phyloP scores from a whole-genome alignment of 2,888 invertebrate species.

The Siphonodentalium dalli region DNA sequence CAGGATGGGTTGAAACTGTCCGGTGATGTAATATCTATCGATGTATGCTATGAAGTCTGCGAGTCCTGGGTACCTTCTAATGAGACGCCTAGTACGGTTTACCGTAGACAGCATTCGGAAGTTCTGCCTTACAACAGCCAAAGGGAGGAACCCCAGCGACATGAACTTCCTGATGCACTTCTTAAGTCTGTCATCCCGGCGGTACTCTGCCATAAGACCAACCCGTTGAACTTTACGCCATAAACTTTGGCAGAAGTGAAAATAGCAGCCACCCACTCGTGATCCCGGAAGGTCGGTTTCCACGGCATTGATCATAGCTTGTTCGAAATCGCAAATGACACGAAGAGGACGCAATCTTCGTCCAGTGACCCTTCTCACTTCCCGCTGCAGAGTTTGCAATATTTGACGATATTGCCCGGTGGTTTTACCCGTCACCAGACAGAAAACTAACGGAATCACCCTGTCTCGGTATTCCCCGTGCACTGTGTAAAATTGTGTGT shows the following conservation, averaged over 20 bases:
- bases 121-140: conserved; percentile 7
- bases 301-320: conserved; percentile 2
- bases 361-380: conserved; percentile 4
- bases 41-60: background rate
- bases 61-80: conserved; percentile 3
- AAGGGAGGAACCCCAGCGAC: conserved; percentile 7
- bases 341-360: conserved; percentile 1
- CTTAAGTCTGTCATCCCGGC: background rate
- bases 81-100: background rate
- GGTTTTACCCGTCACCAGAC: conserved; percentile 3
- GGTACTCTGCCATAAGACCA: background rate
- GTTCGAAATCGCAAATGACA: conserved; percentile 10
- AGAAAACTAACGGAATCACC: conserved; percentile 1
- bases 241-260: conserved; percentile 13
- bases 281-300: conserved; percentile 12
- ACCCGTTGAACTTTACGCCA: conserved; percentile 12
- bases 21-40: conserved; percentile 2
- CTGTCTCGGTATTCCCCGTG: conserved; percentile 6
- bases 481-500: conserved; percentile 9
- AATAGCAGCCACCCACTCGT: conserved; percentile 7
- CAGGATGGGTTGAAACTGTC: conserved; percentile 1
- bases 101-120: background rate
- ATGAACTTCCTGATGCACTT: conserved; percentile 4
- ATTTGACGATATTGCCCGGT: conserved; percentile 13
- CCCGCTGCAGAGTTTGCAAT: conserved; percentile 2